Percentiles rank a stretch among this genome's conserved stretches.
These are phyloP conservation scores for Tenodera sinensis DNA, from an alignment of 2,888 invertebrate species.

Conservation along the genomic window DNA sequence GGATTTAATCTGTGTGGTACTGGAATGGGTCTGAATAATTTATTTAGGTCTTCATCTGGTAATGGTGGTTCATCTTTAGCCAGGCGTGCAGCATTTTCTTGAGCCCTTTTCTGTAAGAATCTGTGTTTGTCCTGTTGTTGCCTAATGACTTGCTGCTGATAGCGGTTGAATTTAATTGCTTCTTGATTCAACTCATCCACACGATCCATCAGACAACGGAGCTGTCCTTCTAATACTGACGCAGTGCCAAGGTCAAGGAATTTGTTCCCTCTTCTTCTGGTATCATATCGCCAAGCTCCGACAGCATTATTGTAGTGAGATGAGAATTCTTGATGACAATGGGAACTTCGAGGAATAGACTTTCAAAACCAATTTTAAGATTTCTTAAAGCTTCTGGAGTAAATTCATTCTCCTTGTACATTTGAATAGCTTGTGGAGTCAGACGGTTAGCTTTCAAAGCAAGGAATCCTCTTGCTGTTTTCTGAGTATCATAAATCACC, in stretches of 20 bases:
- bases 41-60: slow-evolving; percentile 93
- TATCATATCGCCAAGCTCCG: slow-evolving; percentile 86
- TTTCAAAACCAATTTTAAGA: slow-evolving; percentile 89
- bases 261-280: slow-evolving; percentile 87
- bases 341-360: slow-evolving; percentile 91
- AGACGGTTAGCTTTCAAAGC: slow-evolving; percentile 94
- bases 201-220: slow-evolving; percentile 91
- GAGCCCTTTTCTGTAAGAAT: slow-evolving; percentile 79
- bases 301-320: slow-evolving; percentile 93
- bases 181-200: slow-evolving; percentile 97
- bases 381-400: slow-evolving; percentile 88
- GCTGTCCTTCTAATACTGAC: slow-evolving; percentile 72
- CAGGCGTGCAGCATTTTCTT: slow-evolving; percentile 85
- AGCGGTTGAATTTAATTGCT: slow-evolving; percentile 94
- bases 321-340: slow-evolving; percentile 97
- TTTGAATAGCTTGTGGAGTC: slow-evolving; percentile 92
- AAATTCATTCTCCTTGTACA: slow-evolving; percentile 92
- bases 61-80: slow-evolving; percentile 88
- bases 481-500: slow-evolving; percentile 96
- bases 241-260: slow-evolving; percentile 90
- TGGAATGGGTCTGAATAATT: slow-evolving; percentile 87
- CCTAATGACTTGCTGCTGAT: slow-evolving; percentile 86
- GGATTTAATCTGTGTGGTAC: slow-evolving; percentile 88
- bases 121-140: slow-evolving; percentile 95
- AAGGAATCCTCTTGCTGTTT: slow-evolving; percentile 91